Evolutionary conservation across 1,140 invertebrate species (phyloP), one percentile per base, ranked within the genome.

Genomic region (Phthorimaea operculella): DNA sequence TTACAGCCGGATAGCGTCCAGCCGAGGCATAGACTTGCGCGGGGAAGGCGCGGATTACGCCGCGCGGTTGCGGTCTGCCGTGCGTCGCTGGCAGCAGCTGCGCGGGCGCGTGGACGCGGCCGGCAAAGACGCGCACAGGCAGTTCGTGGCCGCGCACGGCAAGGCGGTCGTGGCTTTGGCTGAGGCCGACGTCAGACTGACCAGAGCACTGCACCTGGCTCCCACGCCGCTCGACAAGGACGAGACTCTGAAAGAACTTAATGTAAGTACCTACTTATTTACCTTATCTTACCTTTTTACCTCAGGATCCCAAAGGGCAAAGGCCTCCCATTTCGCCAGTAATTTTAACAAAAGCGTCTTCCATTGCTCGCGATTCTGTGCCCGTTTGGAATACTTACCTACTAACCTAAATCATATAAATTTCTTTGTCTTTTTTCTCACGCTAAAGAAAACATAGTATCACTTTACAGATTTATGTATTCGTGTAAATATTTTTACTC

Each of bases 91-190:
- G 70, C 78, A 74, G 52, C 74, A 73, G 52, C 59, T 82, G n/a
- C 55, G 71, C 10, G 70, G 63, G 6, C 66, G 82, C 21, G 55
- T 81, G 15, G 68, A 73, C 21, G 69, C 77, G 1, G 78, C 74
- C 8, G 79, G 76, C 0, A 76, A 72, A 1, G 78, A 85, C 50
- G 79, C 87, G 0, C 89, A 92, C 64, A 83, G 89, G 1, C 90
- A 92, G 47, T 93, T 94, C 58, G 87, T 90, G 7, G 87, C 87
- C 12, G 89, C 89, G 12, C 92, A 93, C 55, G 88, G 90, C n/a
- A 87, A 88, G 15, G 90, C 91, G 0, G 87, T 93, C 0, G 87
- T 92, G 10, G 89, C 88, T 1, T 76, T 94, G 4, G 90, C 89
- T 0, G 89, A 90, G 62, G 86, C 92, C 1, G 92, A 94, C 66